These are phyloP conservation scores for Anaspis maculata DNA, from an alignment of 2,888 invertebrate genomes.

Conservation along the genomic window DNA sequence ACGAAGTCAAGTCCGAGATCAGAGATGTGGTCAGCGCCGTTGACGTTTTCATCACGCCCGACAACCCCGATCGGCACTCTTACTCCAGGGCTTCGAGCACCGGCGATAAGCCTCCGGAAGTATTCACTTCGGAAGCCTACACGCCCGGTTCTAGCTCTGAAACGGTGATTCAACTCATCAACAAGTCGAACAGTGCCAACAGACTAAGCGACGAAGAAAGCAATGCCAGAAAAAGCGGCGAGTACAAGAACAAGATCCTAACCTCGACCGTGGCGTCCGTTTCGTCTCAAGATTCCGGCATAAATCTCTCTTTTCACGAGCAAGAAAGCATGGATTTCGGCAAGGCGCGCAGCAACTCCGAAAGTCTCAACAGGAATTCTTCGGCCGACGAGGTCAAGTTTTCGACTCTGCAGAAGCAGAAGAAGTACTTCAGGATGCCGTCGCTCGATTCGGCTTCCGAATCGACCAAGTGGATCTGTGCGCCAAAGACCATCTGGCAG, in stretches of 20 bases:
- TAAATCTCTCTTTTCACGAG: conserved; percentile 65
- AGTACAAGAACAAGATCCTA: conserved; percentile 48
- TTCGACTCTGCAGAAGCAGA: conserved; percentile 34
- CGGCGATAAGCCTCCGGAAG: conserved; percentile 30
- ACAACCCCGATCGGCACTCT: conserved; percentile 31
- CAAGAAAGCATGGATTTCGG: conserved; percentile 43
- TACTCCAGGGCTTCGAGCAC: conserved; percentile 34
- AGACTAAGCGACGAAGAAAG: conserved; percentile 53
- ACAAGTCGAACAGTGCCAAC: conserved; percentile 50
- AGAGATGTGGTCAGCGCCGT: conserved; percentile 66
- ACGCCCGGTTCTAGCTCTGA: conserved; percentile 37
- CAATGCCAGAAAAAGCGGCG: conserved; percentile 23
- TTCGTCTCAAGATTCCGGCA: conserved; percentile 71
- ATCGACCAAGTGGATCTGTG: conserved; percentile 60
- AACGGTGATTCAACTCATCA: conserved; percentile 36
- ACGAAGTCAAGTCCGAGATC: conserved; percentile 70
- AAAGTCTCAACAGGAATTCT: conserved; percentile 30
- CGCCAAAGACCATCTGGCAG: conserved; percentile 75
- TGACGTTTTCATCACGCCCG: conserved; percentile 48
- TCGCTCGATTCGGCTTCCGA: conserved; percentile 25
- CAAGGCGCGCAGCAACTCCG: conserved; percentile 35
- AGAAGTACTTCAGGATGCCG: conserved; percentile 25
- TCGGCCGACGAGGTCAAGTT: conserved; percentile 31
- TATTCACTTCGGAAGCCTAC: conserved; percentile 23
- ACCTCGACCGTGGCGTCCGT: conserved; percentile 61